Evolutionary conservation across 2,888 invertebrate genomes (phyloP).

Genomic region (Empis livida): DNA sequence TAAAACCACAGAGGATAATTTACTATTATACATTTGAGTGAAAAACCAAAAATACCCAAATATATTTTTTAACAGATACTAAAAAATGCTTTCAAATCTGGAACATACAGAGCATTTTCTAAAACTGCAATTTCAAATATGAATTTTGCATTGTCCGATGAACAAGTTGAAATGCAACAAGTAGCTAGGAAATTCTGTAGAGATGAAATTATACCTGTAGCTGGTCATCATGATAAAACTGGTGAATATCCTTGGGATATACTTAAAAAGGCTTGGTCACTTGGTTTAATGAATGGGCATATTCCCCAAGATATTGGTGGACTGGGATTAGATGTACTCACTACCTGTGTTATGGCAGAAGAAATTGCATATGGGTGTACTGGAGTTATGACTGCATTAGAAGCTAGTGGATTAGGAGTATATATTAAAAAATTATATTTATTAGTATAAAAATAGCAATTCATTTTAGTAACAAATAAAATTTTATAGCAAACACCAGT

Average conservation of each 20-base stretch:
- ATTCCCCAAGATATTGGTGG: slow-evolving; percentile 63
- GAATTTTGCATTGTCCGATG: slow-evolving; percentile 22
- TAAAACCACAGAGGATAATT: too few species aligned
- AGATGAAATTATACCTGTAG: slow-evolving; percentile 77
- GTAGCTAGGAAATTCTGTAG: slow-evolving; percentile 72
- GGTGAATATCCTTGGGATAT: slow-evolving; percentile 76
- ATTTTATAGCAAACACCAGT: slow-evolving; percentile 70
- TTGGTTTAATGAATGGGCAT: slow-evolving; percentile 72
- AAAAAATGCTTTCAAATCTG: too few species aligned
- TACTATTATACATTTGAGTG: too few species aligned
- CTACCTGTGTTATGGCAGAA: slow-evolving; percentile 55
- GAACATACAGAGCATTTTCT: too few species aligned
- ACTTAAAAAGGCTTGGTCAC: slow-evolving; percentile 72
- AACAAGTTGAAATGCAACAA: slow-evolving; percentile 66
- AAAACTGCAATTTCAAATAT: too few species aligned
- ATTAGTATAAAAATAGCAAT: too few species aligned
- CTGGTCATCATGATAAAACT: slow-evolving; percentile 68
- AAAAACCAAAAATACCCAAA: too few species aligned
- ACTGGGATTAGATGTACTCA: slow-evolving; percentile 46
- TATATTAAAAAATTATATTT: too few species aligned
- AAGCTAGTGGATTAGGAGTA: slow-evolving; percentile 49
- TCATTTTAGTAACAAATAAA: background rate
- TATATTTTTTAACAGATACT: too few species aligned
- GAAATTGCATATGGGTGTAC: slow-evolving; percentile 64
- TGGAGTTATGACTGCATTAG: slow-evolving; percentile 56